phyloP scores from a whole-genome alignment of 1,140 invertebrate genomes.

The Rhysida immarginata region DNA sequence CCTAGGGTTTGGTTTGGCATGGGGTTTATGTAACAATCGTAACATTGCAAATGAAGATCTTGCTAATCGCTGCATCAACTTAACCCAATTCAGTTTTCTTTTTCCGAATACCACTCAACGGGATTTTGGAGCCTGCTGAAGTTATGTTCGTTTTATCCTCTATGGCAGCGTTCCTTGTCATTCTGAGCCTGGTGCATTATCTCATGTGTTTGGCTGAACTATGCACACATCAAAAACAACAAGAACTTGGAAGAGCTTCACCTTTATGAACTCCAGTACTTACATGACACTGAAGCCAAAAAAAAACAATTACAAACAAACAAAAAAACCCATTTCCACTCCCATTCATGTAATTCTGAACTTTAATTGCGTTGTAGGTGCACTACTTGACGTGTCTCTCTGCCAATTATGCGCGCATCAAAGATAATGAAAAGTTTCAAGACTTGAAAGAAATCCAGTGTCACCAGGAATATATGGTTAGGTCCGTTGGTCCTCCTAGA shows the following conservation, averaged over 20 bases:
- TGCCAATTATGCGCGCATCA: conserved; percentile 20
- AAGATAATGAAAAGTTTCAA: conserved; percentile 18
- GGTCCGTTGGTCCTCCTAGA: too few relatives aligned
- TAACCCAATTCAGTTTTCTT: too few relatives aligned
- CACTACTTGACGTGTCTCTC: conserved; percentile 32
- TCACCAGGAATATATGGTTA: conserved; percentile 59
- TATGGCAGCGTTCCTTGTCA: conserved; percentile 60
- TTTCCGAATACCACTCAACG: too few relatives aligned
- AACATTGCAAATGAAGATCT: too few relatives aligned
- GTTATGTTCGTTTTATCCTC: conserved; percentile 77
- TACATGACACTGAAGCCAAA: conserved; percentile 17
- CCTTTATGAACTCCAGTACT: conserved; percentile 14
- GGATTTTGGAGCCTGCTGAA: conserved; percentile 76
- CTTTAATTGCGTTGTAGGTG: conserved; percentile 18
- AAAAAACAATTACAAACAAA: too few relatives aligned
- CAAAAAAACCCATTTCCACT: too few relatives aligned
- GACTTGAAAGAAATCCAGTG: conserved; percentile 50
- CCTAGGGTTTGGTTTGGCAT: conserved; percentile 69
- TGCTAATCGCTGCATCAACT: too few relatives aligned
- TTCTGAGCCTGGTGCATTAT: conserved; percentile 75
- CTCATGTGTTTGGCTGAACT: conserved; percentile 89
- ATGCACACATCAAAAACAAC: conserved; percentile 86
- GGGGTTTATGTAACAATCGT: conserved; percentile 66
- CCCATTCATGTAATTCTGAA: too few relatives aligned
- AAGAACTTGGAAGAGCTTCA: conserved; percentile 57